Base-by-base conservation (phyloP, 2,113 vertebrate genomes). In the Ondatra zibethicus region DNA sequence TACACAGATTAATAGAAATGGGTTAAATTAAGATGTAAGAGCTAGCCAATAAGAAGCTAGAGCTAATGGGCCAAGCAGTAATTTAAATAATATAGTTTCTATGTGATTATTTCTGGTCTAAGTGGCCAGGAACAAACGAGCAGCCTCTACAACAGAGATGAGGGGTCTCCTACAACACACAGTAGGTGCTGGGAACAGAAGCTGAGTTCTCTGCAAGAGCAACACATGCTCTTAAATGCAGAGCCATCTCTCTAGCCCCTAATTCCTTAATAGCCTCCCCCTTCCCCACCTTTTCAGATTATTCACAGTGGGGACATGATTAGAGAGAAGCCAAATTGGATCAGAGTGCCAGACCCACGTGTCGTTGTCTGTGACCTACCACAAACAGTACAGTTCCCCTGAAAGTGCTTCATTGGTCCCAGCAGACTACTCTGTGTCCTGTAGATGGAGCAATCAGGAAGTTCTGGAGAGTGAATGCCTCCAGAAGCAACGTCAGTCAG, bases 281-380 rank as follows among this genome's bases (percentile, higher is more conserved):
- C 27, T 47, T 11, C 63, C 3, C 19, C 45, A 19, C 50, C 6
- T 92, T 63, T 68, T 91, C 72, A 36, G 27, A 72, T 31, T 58
- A 39, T 33, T n/a, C 23, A 81, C 65, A 75, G 17, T 5, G 42
- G 25, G 47, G 29, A 85, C 45, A 5, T 58, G 10, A 7, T 45
- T 47, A 45, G 76, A 88, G 47, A 85, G 58, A 45, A 78, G 1
- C 3, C 36, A 19, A 58, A 6, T n/a, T 4, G 50, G 47, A 58
- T 25, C 2, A 1, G 5, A 78, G 25, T 27, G 61, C 11, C 2
- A 3, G 0, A 0, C 52, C n/a, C 39, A 19, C 2, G 13, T 14
- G 7, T 55, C 52, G 1, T 55, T 3, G 39, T 17, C 45, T 21
- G 14, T 77, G 21, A 65, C 80, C 58, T 58, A 21, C 19, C 7